phyloP scores from a whole-genome alignment of 2,113 vertebrate genomes.

The Ptilorrhoa leucosticta region DNA sequence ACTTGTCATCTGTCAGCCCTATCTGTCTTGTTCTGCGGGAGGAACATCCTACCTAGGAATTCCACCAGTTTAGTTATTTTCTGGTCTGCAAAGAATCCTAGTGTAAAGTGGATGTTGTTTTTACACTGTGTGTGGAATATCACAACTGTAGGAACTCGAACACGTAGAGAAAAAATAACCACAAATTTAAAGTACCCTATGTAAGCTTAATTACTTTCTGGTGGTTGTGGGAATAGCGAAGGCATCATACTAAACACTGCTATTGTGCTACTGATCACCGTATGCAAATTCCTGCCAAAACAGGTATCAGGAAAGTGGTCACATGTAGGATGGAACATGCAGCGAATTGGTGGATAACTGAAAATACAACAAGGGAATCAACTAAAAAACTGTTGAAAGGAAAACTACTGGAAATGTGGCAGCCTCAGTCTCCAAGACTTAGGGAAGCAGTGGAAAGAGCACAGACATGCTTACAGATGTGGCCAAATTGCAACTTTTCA shows the following conservation, averaged over 20 bases:
- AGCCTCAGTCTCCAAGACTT: not conserved
- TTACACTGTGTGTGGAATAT: not conserved
- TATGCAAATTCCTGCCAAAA: not conserved
- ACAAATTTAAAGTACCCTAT: not conserved
- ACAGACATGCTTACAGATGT: not conserved
- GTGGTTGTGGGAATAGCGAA: not conserved
- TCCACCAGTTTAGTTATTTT: not conserved
- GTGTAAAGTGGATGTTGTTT: not conserved
- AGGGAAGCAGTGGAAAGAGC: not conserved
- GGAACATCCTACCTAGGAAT: not conserved
- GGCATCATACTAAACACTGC: not conserved
- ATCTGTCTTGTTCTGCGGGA: not conserved
- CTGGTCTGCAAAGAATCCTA: not conserved
- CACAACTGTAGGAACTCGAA: not conserved
- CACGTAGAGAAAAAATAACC: rapidly evolving
- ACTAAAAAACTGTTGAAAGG: not conserved
- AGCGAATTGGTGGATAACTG: not conserved
- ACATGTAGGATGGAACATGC: not conserved
- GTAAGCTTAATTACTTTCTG: not conserved
- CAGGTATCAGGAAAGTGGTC: not conserved
- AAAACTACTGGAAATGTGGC: not conserved
- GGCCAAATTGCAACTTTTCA: not conserved
- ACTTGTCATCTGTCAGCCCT: not conserved
- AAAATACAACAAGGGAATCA: not conserved
- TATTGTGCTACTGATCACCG: rapidly evolving